These are phyloP conservation scores for Calliphora vicina DNA, from an alignment of 1,140 invertebrate species.

Conservation along the genomic window DNA sequence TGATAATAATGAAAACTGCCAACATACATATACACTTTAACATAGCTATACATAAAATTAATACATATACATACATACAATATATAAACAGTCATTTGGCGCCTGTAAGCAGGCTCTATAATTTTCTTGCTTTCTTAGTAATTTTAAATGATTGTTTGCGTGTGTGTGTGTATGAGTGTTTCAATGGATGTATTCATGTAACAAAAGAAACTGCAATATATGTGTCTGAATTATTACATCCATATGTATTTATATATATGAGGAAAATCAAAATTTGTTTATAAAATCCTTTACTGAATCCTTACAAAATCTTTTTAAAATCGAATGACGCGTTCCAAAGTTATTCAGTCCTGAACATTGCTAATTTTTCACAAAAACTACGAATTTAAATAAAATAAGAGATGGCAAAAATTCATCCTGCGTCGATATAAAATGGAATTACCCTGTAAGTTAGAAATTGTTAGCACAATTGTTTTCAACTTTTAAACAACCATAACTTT, in stretches of 20 bases:
- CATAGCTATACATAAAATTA: neutral
- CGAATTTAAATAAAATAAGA: too few species aligned
- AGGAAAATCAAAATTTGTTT: too few species aligned
- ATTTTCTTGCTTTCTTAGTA: neutral
- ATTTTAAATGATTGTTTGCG: neutral
- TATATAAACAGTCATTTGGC: neutral
- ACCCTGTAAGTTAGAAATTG: too few species aligned
- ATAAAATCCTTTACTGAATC: too few species aligned
- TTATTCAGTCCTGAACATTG: too few species aligned
- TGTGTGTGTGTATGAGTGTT: neutral
- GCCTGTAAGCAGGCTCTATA: neutral
- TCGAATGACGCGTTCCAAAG: too few species aligned
- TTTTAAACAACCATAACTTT: too few species aligned
- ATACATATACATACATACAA: neutral
- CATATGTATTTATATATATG: neutral
- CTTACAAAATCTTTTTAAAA: too few species aligned
- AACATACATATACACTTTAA: neutral
- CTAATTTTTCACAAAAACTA: too few species aligned
- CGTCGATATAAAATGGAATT: too few species aligned
- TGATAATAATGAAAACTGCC: conserved; percentile 25
- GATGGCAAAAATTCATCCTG: too few species aligned
- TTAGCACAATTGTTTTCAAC: too few species aligned
- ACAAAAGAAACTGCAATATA: conserved; percentile 24
- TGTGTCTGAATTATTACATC: conserved; percentile 19
- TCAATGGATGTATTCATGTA: neutral